A percentile compares a stretch with the other conserved stretches of the same genome.
These are phyloP conservation scores for Microhierax caerulescens DNA, from an alignment of 2,797 vertebrate genomes.

Conservation along the genomic window DNA sequence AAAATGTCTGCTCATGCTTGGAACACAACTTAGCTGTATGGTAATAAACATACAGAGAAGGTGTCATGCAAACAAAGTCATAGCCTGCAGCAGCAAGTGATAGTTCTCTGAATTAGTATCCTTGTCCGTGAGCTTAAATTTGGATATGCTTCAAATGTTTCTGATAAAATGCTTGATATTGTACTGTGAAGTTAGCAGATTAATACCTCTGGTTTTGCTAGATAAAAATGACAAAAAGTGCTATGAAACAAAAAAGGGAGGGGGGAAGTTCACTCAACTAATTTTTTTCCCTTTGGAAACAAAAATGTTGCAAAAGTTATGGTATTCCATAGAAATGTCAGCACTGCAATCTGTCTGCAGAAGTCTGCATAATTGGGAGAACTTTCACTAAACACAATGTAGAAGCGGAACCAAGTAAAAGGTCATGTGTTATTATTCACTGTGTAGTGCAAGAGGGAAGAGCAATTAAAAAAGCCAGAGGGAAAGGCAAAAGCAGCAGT, in stretches of 20 bases:
- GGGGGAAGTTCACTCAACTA: neutral
- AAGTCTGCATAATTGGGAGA: conserved; percentile 39
- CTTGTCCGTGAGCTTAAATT: conserved; percentile 56
- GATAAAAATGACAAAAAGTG: neutral
- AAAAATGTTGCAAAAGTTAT: conserved; percentile 22
- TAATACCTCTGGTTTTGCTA: neutral
- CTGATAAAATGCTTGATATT: conserved; percentile 33
- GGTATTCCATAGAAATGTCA: conserved; percentile 34
- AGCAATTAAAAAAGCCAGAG: conserved; percentile 37
- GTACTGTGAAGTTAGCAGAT: neutral
- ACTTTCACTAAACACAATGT: conserved; percentile 18
- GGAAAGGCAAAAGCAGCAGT: conserved; percentile 14
- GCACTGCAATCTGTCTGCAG: conserved; percentile 27
- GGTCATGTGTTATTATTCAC: conserved; percentile 53
- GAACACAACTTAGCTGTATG: conserved; percentile 57
- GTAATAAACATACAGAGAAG: conserved; percentile 67
- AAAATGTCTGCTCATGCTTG: conserved; percentile 60
- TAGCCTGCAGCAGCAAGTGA: conserved; percentile 1
- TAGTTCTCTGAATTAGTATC: conserved; percentile 12
- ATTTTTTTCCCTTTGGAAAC: neutral
- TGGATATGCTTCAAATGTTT: conserved; percentile 44
- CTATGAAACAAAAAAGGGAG: neutral
- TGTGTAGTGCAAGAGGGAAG: conserved; percentile 8
- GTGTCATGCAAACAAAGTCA: conserved; percentile 74
- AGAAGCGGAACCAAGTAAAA: conserved; percentile 33